phyloP scores from a whole-genome alignment of 2,113 vertebrate genomes.

The Carassius carassius region DNA sequence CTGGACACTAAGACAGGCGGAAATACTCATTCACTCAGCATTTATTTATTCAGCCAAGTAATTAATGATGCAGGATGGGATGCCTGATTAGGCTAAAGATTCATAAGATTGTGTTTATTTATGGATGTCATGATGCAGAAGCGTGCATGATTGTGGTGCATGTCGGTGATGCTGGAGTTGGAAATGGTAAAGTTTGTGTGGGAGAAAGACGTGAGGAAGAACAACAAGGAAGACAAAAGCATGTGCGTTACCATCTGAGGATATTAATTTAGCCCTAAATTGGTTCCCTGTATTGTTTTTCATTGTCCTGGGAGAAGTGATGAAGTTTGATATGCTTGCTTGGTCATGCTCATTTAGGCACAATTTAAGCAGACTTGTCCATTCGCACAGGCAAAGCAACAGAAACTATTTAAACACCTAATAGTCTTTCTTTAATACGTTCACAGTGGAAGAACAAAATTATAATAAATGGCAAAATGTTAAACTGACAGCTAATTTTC shows the following conservation, averaged over 20 bases:
- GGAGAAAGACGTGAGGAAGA: background rate
- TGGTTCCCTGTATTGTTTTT: constrained; percentile 39
- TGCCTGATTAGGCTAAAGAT: constrained; percentile 49
- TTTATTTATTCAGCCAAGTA: constrained; percentile 58
- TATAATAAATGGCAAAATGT: background rate
- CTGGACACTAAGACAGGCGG: constrained; percentile 24
- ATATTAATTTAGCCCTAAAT: constrained; percentile 54
- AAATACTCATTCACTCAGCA: constrained; percentile 55
- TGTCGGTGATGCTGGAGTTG: constrained; percentile 22
- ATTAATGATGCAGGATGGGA: constrained; percentile 60
- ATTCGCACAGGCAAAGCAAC: constrained; percentile 21
- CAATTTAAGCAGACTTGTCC: constrained; percentile 35
- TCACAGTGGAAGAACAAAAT: background rate
- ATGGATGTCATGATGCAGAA: constrained; percentile 50
- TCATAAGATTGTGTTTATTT: constrained; percentile 61
- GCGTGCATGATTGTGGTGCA: background rate
- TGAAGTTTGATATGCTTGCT: constrained; percentile 42
- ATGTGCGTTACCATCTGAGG: constrained; percentile 10
- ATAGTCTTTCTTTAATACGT: background rate
- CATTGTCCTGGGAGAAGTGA: constrained; percentile 58
- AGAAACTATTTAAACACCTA: constrained; percentile 46
- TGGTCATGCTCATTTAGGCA: constrained; percentile 32
- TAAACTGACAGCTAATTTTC: constrained; percentile 18
- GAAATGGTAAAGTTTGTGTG: constrained; percentile 19
- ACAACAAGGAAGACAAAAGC: background rate